phyloP scores from a whole-genome alignment of 2,888 invertebrate species.

The Eulithis prunata region DNA sequence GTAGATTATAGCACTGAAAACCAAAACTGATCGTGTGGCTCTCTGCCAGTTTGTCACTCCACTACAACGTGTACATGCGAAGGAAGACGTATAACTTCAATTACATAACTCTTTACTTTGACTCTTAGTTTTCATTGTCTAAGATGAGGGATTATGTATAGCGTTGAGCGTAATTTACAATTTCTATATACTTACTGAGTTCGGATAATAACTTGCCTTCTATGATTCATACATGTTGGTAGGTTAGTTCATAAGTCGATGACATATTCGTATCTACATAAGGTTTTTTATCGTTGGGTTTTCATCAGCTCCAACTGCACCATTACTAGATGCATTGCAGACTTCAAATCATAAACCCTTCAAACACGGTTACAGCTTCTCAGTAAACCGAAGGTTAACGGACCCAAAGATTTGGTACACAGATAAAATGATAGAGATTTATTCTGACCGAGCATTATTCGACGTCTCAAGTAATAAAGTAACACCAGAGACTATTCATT shows the following conservation, averaged over 20 bases:
- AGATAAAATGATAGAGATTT: constrained; percentile 52
- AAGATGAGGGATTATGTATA: constrained; percentile 27
- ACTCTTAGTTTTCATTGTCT: constrained; percentile 28
- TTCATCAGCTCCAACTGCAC: too few relatives aligned
- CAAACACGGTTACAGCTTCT: background rate
- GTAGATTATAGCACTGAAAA: background rate
- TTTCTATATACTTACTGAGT: too few relatives aligned
- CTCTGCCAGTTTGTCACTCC: constrained; percentile 23
- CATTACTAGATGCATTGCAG: too few relatives aligned
- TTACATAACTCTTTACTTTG: constrained; percentile 4
- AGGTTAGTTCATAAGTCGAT: too few relatives aligned
- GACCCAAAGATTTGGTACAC: constrained; percentile 54
- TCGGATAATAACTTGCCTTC: too few relatives aligned
- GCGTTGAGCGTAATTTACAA: too few relatives aligned
- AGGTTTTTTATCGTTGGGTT: too few relatives aligned
- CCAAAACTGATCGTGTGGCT: constrained; percentile 24
- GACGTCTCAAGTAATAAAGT: constrained; percentile 45
- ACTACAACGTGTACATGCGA: constrained; percentile 5
- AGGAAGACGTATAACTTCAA: constrained; percentile 24
- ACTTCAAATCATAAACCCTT: constrained; percentile 10
- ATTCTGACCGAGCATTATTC: constrained; percentile 55
- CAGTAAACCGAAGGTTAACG: constrained; percentile 43
- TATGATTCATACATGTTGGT: too few relatives aligned
- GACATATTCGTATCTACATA: too few relatives aligned
- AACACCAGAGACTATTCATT: constrained; percentile 49